Percentiles rank a stretch among this genome's conserved stretches.
Evolutionary conservation across 1,140 invertebrate species (phyloP).

Genomic region (Orussus abietinus): DNA sequence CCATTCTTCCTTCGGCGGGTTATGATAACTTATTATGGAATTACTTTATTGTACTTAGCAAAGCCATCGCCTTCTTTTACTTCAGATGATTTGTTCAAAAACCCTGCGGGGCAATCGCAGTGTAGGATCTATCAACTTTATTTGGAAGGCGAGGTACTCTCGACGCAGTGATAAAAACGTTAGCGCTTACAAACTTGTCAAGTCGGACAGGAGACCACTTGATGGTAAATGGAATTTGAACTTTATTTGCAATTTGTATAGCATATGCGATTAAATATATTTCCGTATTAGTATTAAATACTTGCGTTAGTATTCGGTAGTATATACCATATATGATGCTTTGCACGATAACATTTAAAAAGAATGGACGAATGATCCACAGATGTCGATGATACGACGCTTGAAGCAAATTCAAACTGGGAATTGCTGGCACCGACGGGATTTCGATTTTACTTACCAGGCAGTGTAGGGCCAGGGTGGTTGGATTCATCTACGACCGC

Average conservation of each 20-base stretch:
- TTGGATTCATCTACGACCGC: slow-evolving; percentile 53
- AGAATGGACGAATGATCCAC: no score
- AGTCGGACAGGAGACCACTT: slow-evolving; percentile 33
- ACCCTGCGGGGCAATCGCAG: slow-evolving; percentile 31
- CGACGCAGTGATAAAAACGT: slow-evolving; percentile 42
- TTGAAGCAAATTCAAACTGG: slow-evolving; percentile 54
- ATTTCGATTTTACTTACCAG: slow-evolving; percentile 67
- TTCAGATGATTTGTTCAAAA: slow-evolving; percentile 47
- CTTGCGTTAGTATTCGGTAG: no score
- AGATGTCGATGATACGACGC: slow-evolving; percentile 29
- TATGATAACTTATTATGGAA: no score
- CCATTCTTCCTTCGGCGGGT: no score
- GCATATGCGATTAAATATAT: not conserved
- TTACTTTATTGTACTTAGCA: no score
- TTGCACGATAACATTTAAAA: no score
- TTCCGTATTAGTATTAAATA: not conserved
- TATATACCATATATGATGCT: no score
- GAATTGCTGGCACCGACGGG: slow-evolving; percentile 61
- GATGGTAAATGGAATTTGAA: slow-evolving; percentile 32
- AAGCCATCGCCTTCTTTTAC: no score
- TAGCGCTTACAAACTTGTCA: slow-evolving; percentile 37
- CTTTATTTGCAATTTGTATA: slow-evolving; percentile 4
- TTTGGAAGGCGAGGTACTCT: slow-evolving; percentile 36
- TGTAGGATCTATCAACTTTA: slow-evolving; percentile 23
- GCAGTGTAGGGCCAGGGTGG: slow-evolving; percentile 64